Percentiles rank a stretch among this genome's conserved stretches.
These are phyloP conservation scores for Herpetotheres cachinnans DNA, from an alignment of 2,113 vertebrate species.

Conservation along the genomic window DNA sequence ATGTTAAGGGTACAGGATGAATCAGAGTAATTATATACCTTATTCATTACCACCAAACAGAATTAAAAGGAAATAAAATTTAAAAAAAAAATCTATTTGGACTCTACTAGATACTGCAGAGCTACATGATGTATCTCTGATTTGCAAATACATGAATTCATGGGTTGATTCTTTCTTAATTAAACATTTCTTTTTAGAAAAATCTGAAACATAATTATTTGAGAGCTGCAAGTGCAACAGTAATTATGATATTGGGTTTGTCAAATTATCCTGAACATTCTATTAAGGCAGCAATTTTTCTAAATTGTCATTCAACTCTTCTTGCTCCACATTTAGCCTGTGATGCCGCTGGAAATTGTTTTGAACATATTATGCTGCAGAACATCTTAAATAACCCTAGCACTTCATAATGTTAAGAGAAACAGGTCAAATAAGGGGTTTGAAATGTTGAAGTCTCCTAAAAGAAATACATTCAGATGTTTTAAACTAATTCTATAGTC, in stretches of 20 bases:
- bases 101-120: not conserved
- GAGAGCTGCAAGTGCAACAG: not conserved
- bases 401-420: not conserved
- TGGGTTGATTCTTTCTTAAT: not conserved
- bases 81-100: not conserved
- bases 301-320: not conserved
- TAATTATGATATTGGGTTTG: not conserved
- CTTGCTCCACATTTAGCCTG: not conserved
- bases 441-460: not conserved
- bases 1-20: not conserved
- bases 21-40: not conserved
- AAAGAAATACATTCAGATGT: not conserved
- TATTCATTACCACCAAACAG: not conserved
- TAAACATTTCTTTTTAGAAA: not conserved
- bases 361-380: not conserved
- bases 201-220: constrained; percentile 10
- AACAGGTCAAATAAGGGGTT: not conserved
- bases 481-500: not conserved
- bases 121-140: not conserved
- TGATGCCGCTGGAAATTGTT: not conserved
- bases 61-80: not conserved
- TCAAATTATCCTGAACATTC: not conserved
- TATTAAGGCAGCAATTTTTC: not conserved
- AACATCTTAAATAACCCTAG: not conserved
- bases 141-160: not conserved